phyloP scores from a whole-genome alignment of 2,888 invertebrate genomes.

The Agrotis exclamationis region DNA sequence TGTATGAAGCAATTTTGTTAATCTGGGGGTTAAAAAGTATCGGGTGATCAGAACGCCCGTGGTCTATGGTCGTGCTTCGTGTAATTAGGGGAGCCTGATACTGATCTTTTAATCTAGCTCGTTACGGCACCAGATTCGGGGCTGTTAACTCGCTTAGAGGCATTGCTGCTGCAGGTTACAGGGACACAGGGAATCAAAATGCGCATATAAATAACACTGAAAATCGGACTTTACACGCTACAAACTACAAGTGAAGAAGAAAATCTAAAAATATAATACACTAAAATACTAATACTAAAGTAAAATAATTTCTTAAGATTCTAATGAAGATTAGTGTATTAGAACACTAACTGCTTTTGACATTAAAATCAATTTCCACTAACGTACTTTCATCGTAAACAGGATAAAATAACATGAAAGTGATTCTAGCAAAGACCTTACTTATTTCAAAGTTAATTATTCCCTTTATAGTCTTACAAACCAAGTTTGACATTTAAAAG shows the following conservation, averaged over 20 bases:
- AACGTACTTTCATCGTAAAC: slow-evolving; percentile 5
- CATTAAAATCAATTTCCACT: slow-evolving; percentile 34
- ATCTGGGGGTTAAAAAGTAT: slow-evolving; percentile 11
- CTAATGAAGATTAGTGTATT: too few species aligned
- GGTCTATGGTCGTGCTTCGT: slow-evolving; percentile 29
- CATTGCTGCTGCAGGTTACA: slow-evolving; percentile 9
- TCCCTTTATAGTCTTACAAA: slow-evolving; percentile 44
- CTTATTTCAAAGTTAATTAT: slow-evolving; percentile 55
- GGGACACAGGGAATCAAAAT: neutral
- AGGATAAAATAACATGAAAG: slow-evolving; percentile 36
- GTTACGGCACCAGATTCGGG: slow-evolving; percentile 30
- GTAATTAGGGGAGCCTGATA: slow-evolving; percentile 47
- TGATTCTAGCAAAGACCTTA: slow-evolving; percentile 32
- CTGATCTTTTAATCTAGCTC: slow-evolving; percentile 55
- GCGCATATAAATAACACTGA: neutral
- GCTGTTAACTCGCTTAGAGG: slow-evolving; percentile 22
- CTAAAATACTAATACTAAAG: neutral
- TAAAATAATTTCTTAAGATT: neutral
- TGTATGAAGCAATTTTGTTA: neutral
- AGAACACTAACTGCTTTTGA: neutral
- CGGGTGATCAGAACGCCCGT: neutral
- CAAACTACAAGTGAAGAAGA: too few species aligned
- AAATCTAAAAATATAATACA: too few species aligned
- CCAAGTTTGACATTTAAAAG: slow-evolving; percentile 55
- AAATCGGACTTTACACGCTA: neutral